These are phyloP conservation scores for Megaustenia siamemsis DNA, from an alignment of 2,888 invertebrate genomes.

Conservation along the genomic window DNA sequence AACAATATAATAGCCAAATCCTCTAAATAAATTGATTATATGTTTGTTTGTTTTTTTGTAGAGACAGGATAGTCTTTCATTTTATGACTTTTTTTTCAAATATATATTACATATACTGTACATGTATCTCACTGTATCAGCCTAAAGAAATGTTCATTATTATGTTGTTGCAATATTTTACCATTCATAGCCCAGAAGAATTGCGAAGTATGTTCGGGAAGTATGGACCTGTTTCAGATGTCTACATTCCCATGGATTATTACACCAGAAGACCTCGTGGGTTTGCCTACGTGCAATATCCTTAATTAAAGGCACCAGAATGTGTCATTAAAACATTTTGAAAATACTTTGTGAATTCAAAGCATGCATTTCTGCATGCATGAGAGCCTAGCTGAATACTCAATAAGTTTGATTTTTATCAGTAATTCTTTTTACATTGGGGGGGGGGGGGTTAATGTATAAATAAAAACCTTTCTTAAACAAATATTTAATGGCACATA, in stretches of 20 bases:
- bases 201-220: conserved; percentile 81
- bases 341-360: background rate
- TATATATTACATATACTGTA: too few relatives aligned
- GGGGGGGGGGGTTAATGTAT: too few relatives aligned
- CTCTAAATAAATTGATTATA: too few relatives aligned
- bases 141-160: background rate
- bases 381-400: background rate
- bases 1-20: too few relatives aligned
- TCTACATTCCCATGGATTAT: conserved; percentile 82
- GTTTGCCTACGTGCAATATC: conserved; percentile 83
- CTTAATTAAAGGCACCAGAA: conserved; percentile 70
- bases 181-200: conserved; percentile 80
- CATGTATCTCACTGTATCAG: too few relatives aligned
- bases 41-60: too few relatives aligned
- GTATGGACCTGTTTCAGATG: conserved; percentile 82
- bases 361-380: background rate
- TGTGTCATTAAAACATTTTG: background rate
- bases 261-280: conserved; percentile 80
- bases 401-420: too few relatives aligned
- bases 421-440: too few relatives aligned
- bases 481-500: too few relatives aligned
- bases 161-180: conserved; percentile 18
- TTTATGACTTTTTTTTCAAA: too few relatives aligned
- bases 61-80: too few relatives aligned
- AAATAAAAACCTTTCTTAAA: too few relatives aligned